Evolutionary conservation across 2,797 vertebrate species (phyloP).

Genomic region (Anabas testudineus): DNA sequence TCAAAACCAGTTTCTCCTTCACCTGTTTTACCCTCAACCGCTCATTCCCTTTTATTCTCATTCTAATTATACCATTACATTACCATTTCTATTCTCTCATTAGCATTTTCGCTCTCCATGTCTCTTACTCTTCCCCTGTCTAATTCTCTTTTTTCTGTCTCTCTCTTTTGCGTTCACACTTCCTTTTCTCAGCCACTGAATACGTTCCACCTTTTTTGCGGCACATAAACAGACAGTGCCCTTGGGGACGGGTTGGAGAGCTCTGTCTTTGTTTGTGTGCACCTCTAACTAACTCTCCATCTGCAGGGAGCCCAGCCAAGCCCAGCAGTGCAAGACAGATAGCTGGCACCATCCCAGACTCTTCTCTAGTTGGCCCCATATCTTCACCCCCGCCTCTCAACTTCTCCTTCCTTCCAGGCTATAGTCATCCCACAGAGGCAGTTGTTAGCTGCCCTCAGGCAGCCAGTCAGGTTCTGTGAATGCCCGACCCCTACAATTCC

Average conservation of each 20-base stretch:
- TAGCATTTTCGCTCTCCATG: conserved; percentile 67
- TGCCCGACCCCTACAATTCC: conserved; percentile 42
- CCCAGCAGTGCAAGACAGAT: conserved; percentile 80
- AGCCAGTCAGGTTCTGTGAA: conserved; percentile 56
- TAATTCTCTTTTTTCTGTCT: conserved; percentile 31
- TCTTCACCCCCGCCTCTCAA: conserved; percentile 68
- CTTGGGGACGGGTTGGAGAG: conserved; percentile 77
- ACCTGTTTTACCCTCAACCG: conserved; percentile 75
- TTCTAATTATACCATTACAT: conserved; percentile 84
- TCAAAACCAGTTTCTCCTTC: conserved; percentile 69
- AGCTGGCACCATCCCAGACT: conserved; percentile 79
- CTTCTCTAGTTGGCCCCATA: conserved; percentile 70
- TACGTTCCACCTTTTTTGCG: conserved; percentile 73
- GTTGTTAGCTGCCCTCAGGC: conserved; percentile 66
- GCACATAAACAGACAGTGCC: conserved; percentile 78
- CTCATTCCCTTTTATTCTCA: conserved; percentile 74
- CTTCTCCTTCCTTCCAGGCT: conserved; percentile 65
- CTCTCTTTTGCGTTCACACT: conserved; percentile 49
- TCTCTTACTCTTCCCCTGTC: conserved; percentile 59
- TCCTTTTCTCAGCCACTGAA: conserved; percentile 58
- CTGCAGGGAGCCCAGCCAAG: conserved; percentile 77
- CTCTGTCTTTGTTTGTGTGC: conserved; percentile 80
- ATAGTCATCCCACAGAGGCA: conserved; percentile 64
- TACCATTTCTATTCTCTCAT: conserved; percentile 81
- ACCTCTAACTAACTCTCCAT: conserved; percentile 84